Base-by-base conservation (phyloP, 2,797 vertebrate species). In the Lagodon rhomboides region DNA sequence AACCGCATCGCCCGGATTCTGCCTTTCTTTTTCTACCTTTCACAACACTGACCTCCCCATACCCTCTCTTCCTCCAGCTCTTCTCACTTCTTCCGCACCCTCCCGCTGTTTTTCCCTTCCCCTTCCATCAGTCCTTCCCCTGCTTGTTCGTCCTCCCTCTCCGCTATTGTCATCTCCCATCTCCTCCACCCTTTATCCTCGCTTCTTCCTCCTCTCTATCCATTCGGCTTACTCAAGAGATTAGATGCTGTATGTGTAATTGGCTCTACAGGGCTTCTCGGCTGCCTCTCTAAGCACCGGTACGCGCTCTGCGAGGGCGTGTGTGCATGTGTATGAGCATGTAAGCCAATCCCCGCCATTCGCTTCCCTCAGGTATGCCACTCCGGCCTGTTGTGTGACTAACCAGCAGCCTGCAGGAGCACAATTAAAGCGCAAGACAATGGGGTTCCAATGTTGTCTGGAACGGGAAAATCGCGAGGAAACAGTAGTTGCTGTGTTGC, bases 371-470 rank as follows among this genome's bases (percentile, higher is more conserved):
- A 86, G 91, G 90, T 89, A 74, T 76, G 74, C 61, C 64, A 65
- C 66, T 51, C 54, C 27, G 73, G 75, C 65, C 47, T 68, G 51
- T 58, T 81, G 65, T 82, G 83, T 77, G 75, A 85, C 79, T 73
- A 87, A 83, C 75, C 85, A 85, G 71, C 69, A 67, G 85, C 81
- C 82, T 34, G 80, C 38, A 88, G 85, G 59, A 80, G 77, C 77
- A 70, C 82, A 92, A 91, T 92, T 87, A 91, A 82, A 89, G 61
- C 18, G 49, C 64, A 70, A 90, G 85, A 94, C 90, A 91, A 92
- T 86, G 66, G 85, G 74, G n/a, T 43, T 61, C 38, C n/a, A 51
- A 51, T 87, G 81, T 90, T 79, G 80, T 87, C 75, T 82, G 72
- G 54, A 65, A 34, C 46, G 56, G 70, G 69, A 47, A 84, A 85